Base-by-base conservation (phyloP, 1,140 invertebrate genomes). In the Caenorhabditis briggsae region DNA sequence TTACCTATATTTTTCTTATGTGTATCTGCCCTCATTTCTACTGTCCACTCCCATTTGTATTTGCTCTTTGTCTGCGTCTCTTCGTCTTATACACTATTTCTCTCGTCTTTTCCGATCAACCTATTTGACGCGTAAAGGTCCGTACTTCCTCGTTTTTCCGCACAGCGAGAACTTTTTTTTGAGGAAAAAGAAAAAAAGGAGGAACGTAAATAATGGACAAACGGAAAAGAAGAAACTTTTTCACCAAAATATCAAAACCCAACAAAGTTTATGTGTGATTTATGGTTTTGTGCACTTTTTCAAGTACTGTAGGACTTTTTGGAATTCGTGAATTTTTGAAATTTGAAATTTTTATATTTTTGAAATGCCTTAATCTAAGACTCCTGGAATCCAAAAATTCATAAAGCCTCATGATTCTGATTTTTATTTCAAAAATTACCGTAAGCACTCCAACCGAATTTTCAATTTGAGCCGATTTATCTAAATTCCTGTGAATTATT, bases 101-200 rank as follows among this genome's bases (percentile, higher is more conserved):
- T 33, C 33, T 33, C 70, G 11, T 41, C 20, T 25, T 46, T 58
- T 23, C 23, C n/a, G 46, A 41, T 43, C 43, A 33, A 70, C n/a
- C 70, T n/a, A 50, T 78, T 78, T 78, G 70, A 78, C 70, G 70
- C 70, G 70, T 78, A 78, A 78, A 50, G 70, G 70, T 78, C 70
- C 70, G 70, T 78, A 78, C 70, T 78, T 78, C 70, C 70, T 78
- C 70, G 70, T 78, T 50, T 33, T 70, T 78, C 70, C 70, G 70
- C 43, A n/a, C 18, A 78, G 6, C 70, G 70, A 12, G 43, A 50
- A 50, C 70, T 48, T 41, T 78, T 41, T 78, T 58, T 18, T 33
- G 33, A 33, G 33, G 56, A 58, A 2, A n/a, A n/a, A n/a, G 23
- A 78, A 78, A 78, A 33, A 46, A 78, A 50, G 70, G 50, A 78